Percentiles rank a stretch among this genome's conserved stretches.
Conservation (phyloP, 2,113 vertebrate genomes). For the Romanogobio albipinnatus region DNA sequence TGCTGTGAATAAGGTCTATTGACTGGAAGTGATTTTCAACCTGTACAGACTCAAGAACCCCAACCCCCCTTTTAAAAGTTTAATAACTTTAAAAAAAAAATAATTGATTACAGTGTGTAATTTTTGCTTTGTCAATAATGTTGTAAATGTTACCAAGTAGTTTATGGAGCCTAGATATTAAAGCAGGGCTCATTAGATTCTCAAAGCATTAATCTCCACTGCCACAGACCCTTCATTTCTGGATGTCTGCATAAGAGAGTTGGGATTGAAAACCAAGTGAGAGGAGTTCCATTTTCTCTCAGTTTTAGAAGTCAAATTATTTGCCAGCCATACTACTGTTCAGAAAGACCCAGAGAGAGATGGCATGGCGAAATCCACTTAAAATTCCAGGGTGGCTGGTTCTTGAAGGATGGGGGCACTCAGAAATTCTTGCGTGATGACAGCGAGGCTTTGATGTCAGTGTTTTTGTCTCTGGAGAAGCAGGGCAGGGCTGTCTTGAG, state of each 20-base stretch:
- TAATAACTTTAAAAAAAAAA: too few relatives aligned
- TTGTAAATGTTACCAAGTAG: too few relatives aligned
- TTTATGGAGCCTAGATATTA: too few relatives aligned
- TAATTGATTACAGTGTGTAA: too few relatives aligned
- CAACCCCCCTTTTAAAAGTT: too few relatives aligned
- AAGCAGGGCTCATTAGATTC: too few relatives aligned
- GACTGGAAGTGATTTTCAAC: too few relatives aligned
- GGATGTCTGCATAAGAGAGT: neutral
- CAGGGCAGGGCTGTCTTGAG: conserved; percentile 48
- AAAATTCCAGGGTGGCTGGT: conserved; percentile 62
- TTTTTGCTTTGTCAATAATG: too few relatives aligned
- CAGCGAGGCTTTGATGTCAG: conserved; percentile 61
- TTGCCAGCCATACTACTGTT: neutral
- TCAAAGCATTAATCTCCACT: neutral
- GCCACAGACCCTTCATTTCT: neutral
- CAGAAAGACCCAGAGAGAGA: conserved; percentile 43
- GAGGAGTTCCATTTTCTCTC: neutral
- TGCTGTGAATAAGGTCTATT: too few relatives aligned
- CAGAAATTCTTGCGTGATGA: conserved; percentile 65
- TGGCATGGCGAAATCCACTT: conserved; percentile 60
- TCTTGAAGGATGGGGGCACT: conserved; percentile 59
- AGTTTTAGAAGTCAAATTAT: conserved; percentile 12
- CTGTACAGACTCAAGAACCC: too few relatives aligned
- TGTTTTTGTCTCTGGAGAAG: conserved; percentile 52
- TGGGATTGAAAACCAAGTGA: neutral